Percentiles rank a stretch among this genome's conserved stretches.
These are phyloP conservation scores for Solea solea DNA, from an alignment of 2,113 vertebrate species.

Conservation along the genomic window DNA sequence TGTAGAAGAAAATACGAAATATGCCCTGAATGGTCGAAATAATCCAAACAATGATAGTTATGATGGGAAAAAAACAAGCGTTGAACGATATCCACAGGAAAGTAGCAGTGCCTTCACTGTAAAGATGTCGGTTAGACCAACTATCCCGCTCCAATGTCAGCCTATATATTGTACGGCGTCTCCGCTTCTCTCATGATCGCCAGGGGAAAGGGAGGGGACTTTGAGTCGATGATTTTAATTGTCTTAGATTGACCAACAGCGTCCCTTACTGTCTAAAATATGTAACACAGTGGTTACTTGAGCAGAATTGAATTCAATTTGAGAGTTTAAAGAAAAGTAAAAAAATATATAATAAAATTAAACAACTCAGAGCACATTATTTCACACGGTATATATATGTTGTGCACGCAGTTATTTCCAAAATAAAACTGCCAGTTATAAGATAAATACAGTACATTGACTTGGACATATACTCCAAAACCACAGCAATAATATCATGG, in stretches of 20 bases:
- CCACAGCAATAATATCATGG: no score
- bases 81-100: no score
- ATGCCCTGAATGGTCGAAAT: neutral
- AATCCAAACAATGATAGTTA: neutral
- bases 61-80: rapidly evolving
- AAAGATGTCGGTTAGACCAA: neutral
- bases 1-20: neutral
- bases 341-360: neutral
- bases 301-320: no score
- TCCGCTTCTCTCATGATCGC: neutral
- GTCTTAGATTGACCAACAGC: conserved; percentile 52
- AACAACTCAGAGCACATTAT: neutral
- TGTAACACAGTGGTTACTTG: neutral
- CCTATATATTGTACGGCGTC: neutral
- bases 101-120: rapidly evolving
- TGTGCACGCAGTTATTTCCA: no score
- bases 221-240: neutral
- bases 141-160: neutral
- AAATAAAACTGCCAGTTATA: no score
- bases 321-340: neutral
- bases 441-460: no score
- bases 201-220: conserved; percentile 21
- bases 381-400: no score
- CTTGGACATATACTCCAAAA: no score
- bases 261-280: conserved; percentile 47